Percentiles rank a stretch among this genome's conserved stretches.
These are phyloP conservation scores for Microctonus aethiopoides DNA, from an alignment of 2,888 invertebrate species.

Conservation along the genomic window DNA sequence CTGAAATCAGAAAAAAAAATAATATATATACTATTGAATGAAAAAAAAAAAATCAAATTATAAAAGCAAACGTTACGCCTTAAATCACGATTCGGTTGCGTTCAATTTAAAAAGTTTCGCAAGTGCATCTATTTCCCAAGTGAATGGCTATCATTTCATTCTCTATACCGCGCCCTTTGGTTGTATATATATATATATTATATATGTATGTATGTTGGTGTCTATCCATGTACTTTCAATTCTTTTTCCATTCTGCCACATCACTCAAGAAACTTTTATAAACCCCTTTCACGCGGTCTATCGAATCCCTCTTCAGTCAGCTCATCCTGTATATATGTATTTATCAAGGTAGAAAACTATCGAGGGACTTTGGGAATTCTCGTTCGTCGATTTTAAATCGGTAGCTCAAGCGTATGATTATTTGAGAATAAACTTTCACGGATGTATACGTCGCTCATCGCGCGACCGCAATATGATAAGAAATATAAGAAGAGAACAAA, in stretches of 20 bases:
- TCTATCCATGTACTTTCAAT: too few relatives aligned
- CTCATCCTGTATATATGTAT: background rate
- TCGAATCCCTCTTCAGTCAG: constrained; percentile 7
- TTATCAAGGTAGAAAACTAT: background rate
- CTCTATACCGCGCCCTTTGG: background rate
- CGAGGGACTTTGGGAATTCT: constrained; percentile 22
- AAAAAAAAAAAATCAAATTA: background rate
- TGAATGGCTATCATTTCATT: constrained; percentile 13
- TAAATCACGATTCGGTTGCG: constrained; percentile 14
- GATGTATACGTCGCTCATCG: constrained; percentile 1
- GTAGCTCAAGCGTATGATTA: constrained; percentile 28
- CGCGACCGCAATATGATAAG: background rate
- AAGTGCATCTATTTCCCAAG: constrained; percentile 5
- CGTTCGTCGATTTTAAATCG: constrained; percentile 4
- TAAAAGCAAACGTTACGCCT: constrained; percentile 1
- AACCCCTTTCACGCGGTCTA: constrained; percentile 19
- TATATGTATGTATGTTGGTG: too few relatives aligned
- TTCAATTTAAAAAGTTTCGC: constrained; percentile 20
- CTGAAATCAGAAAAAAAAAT: constrained; percentile 74
- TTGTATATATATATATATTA: background rate
- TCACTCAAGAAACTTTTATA: constrained; percentile 29
- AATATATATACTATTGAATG: background rate
- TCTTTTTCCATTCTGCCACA: constrained; percentile 1
- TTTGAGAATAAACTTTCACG: constrained; percentile 16
- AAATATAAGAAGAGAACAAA: constrained; percentile 2